Evolutionary conservation across 1,140 invertebrate genomes (phyloP).

Genomic region (Bathynomus jamesi): DNA sequence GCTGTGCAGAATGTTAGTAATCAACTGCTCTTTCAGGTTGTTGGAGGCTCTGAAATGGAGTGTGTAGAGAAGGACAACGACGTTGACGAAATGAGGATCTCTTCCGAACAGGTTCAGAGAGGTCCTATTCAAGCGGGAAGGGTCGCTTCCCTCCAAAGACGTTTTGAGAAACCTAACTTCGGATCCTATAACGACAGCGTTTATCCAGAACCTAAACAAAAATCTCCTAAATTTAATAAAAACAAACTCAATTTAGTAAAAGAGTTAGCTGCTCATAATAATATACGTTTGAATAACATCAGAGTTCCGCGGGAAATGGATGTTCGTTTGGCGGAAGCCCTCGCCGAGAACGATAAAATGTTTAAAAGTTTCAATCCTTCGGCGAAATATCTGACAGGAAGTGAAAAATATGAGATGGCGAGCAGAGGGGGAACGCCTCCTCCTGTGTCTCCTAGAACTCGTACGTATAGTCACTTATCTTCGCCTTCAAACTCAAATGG

Average conservation of each 20-base stretch:
- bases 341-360: conserved; percentile 37
- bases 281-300: conserved; percentile 26
- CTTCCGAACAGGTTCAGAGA: conserved; percentile 21
- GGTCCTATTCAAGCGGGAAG: conserved; percentile 20
- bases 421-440: conserved; percentile 6
- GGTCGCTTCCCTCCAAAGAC: conserved; percentile 31
- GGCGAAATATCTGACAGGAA: conserved; percentile 6
- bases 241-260: conserved; percentile 24
- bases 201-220: conserved; percentile 21
- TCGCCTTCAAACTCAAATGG: no score
- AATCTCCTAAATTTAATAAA: conserved; percentile 17
- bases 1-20: no score
- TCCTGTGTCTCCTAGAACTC: conserved; percentile 15
- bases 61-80: conserved; percentile 26
- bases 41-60: conserved; percentile 20
- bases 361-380: conserved; percentile 29
- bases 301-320: conserved; percentile 26
- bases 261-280: conserved; percentile 27
- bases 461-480: conserved; percentile 27
- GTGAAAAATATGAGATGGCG: conserved; percentile 7
- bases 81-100: conserved; percentile 15
- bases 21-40: conserved; percentile 11
- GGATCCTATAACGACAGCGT: conserved; percentile 14
- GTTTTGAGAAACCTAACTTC: conserved; percentile 22
- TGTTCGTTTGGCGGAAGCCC: conserved; percentile 26